phyloP scores from a whole-genome alignment of 1,140 invertebrate species.

The Zaprionus davidi region DNA sequence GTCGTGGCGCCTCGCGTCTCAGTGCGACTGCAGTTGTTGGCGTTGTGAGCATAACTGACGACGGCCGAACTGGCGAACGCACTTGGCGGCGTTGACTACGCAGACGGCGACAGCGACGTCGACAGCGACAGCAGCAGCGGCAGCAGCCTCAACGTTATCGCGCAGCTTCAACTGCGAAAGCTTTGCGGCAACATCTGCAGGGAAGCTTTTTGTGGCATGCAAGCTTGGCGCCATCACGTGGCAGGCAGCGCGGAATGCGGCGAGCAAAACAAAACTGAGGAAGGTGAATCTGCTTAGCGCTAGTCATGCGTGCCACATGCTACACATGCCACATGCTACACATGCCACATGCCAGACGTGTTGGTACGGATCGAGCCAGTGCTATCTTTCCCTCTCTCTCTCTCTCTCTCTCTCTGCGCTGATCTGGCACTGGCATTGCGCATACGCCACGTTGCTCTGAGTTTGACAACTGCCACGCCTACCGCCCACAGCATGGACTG shows the following conservation, averaged over 20 bases:
- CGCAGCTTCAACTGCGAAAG: slow-evolving; percentile 33
- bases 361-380: neutral
- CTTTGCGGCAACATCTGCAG: slow-evolving; percentile 58
- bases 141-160: neutral
- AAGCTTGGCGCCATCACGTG: slow-evolving; percentile 67
- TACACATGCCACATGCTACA: slow-evolving; percentile 1
- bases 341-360: neutral
- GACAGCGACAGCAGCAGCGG: neutral
- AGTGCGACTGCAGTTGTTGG: slow-evolving; percentile 71
- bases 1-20: slow-evolving; percentile 50
- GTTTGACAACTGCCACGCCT: slow-evolving; percentile 5
- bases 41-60: slow-evolving; percentile 73
- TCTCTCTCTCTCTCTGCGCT: neutral
- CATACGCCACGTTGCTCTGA: slow-evolving; percentile 32
- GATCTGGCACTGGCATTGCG: slow-evolving; percentile 37
- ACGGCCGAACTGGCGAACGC: slow-evolving; percentile 38
- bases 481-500: neutral
- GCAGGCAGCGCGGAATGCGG: slow-evolving; percentile 41
- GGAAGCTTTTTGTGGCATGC: slow-evolving; percentile 67
- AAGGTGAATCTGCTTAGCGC: neutral
- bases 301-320: neutral
- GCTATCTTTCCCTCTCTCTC: neutral
- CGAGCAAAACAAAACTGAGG: slow-evolving; percentile 68
- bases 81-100: slow-evolving; percentile 31
- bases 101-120: neutral